Conservation (phyloP, 2,113 vertebrate species). For the Micromys minutus region DNA sequence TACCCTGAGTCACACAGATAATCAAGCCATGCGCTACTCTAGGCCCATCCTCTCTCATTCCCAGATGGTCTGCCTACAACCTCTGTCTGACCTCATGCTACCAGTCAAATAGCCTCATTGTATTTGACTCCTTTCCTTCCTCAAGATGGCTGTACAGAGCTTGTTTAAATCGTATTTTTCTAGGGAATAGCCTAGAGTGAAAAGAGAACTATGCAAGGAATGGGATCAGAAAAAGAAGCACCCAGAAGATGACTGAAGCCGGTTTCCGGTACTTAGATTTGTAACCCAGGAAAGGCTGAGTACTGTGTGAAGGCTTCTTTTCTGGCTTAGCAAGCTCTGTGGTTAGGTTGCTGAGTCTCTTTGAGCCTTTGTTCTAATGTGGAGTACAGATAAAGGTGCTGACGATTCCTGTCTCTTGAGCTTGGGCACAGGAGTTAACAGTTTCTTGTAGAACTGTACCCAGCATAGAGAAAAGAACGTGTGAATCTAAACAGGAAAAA, state of each 20-base stretch:
- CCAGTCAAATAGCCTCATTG: background rate
- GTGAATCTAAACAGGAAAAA: background rate
- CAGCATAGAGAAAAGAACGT: background rate
- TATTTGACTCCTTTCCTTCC: background rate
- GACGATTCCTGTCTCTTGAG: background rate
- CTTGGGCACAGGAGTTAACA: background rate
- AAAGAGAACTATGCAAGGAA: background rate
- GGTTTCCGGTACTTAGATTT: background rate
- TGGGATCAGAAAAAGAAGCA: background rate
- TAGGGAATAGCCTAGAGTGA: background rate
- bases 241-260: background rate
- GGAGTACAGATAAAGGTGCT: background rate
- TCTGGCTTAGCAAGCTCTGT: background rate
- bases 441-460: background rate
- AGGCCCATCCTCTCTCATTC: background rate
- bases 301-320: background rate
- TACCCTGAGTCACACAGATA: background rate
- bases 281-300: background rate
- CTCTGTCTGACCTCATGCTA: background rate
- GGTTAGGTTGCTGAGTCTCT: background rate
- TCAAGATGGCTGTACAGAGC: background rate
- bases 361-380: conserved; percentile 9
- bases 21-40: background rate
- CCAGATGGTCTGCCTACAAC: rapidly evolving
- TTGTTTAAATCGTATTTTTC: background rate